phyloP scores from a whole-genome alignment of 2,113 vertebrate genomes.

The Orthonyx spaldingii region DNA sequence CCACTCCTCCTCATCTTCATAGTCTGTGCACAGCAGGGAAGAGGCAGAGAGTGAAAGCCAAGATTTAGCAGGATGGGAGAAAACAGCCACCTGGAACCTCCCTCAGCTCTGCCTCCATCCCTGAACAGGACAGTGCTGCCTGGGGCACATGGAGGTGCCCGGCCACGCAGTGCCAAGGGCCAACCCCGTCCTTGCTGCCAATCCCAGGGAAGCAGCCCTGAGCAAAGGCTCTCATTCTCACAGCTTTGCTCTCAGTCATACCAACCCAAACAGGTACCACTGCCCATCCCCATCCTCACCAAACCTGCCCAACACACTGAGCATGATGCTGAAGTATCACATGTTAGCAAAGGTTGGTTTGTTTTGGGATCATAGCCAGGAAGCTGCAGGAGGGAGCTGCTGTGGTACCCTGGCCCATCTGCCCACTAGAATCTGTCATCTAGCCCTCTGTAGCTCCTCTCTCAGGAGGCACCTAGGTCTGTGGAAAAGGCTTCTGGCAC shows the following conservation, averaged over 20 bases:
- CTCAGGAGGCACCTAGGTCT: not conserved
- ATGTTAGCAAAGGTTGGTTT: not conserved
- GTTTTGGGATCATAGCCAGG: not conserved
- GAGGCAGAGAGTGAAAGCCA: not conserved
- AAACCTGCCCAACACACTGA: not conserved
- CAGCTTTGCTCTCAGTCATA: not conserved
- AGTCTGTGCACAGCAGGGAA: constrained; percentile 67
- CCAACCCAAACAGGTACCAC: fast-evolving
- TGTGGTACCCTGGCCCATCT: not conserved
- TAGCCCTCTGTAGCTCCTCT: not conserved
- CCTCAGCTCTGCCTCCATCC: not conserved
- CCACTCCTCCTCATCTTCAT: constrained; percentile 84
- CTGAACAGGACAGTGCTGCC: not conserved
- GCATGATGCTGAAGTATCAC: not conserved
- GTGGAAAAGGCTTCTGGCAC: not conserved
- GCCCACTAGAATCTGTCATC: not conserved
- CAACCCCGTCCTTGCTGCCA: not conserved
- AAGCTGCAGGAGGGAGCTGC: not conserved
- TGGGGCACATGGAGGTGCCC: fast-evolving
- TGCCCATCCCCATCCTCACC: not conserved
- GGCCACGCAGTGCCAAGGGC: fast-evolving
- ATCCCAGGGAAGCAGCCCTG: not conserved
- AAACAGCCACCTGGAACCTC: not conserved
- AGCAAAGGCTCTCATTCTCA: not conserved
- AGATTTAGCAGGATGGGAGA: not conserved